These are phyloP conservation scores for Hermatobates lingyangjiaoensis DNA, from an alignment of 1,140 invertebrate genomes.

Conservation along the genomic window DNA sequence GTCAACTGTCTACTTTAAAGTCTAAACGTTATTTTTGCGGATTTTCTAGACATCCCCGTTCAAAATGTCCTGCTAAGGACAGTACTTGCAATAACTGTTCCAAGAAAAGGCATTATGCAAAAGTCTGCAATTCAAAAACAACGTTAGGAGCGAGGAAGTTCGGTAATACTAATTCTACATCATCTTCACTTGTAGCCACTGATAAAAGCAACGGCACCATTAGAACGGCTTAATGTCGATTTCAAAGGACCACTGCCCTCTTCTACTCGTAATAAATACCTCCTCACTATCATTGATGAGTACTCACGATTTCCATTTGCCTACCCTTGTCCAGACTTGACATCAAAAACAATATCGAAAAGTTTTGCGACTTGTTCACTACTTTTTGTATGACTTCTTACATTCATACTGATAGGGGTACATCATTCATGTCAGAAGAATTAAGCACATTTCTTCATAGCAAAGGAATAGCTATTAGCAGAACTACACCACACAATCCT, in stretches of 20 bases:
- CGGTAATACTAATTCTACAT: too few species aligned
- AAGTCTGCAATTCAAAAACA: too few species aligned
- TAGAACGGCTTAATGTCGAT: constrained; percentile 17
- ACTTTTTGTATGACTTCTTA: constrained; percentile 7
- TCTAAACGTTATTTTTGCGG: too few species aligned
- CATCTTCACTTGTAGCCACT: too few species aligned
- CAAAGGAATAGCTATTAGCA: constrained; percentile 11
- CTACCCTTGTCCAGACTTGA: constrained; percentile 16
- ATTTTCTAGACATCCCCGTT: too few species aligned
- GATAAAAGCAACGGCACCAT: constrained; percentile 17
- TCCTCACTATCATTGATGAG: constrained; percentile 19
- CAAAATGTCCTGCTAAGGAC: too few species aligned
- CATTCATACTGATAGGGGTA: constrained; percentile 16
- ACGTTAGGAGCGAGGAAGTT: too few species aligned
- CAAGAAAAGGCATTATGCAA: too few species aligned
- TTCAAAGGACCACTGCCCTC: constrained; percentile 19
- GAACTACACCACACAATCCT: constrained; percentile 12
- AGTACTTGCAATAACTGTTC: too few species aligned
- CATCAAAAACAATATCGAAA: background rate
- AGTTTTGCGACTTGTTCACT: background rate
- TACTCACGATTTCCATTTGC: constrained; percentile 20
- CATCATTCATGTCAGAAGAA: constrained; percentile 16
- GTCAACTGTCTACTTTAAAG: too few species aligned
- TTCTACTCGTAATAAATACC: constrained; percentile 16
- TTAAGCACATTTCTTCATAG: constrained; percentile 9